phyloP scores from a whole-genome alignment of 2,113 vertebrate species.

The Xyliphius kryptos region DNA sequence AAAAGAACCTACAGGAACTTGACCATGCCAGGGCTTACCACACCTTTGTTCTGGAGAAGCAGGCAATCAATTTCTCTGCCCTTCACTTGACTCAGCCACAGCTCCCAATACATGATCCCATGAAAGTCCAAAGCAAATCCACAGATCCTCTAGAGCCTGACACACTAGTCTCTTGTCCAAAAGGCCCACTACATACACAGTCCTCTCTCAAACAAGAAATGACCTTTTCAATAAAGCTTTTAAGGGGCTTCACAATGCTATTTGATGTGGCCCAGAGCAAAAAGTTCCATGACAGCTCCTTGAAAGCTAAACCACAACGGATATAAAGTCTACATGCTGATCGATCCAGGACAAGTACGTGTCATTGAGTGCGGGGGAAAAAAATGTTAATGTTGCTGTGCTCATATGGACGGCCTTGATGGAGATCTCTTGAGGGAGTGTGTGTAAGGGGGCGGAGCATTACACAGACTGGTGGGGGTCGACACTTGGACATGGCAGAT shows the following conservation, averaged over 20 bases:
- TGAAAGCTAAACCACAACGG: conserved; percentile 43
- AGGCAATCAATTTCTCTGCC: conserved; percentile 55
- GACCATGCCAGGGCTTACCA: conserved; percentile 31
- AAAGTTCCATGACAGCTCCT: conserved; percentile 51
- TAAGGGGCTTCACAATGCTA: conserved; percentile 28
- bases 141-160: neutral
- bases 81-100: conserved; percentile 63
- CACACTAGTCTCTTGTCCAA: conserved; percentile 2
- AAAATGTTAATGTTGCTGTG: conserved; percentile 16
- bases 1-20: too few species aligned
- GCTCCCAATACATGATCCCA: conserved; percentile 64
- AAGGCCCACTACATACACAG: neutral
- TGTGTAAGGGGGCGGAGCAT: conserved; percentile 20
- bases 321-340: conserved; percentile 46
- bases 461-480: conserved; percentile 18
- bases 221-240: neutral
- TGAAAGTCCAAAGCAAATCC: conserved; percentile 6
- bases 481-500: conserved; percentile 25
- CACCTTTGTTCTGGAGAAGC: conserved; percentile 64
- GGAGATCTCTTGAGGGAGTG: conserved; percentile 32
- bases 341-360: conserved; percentile 39
- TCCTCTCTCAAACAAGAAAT: conserved; percentile 1
- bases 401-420: conserved; percentile 32
- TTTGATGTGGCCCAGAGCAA: conserved; percentile 51
- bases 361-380: conserved; percentile 35